phyloP scores from a whole-genome alignment of 2,888 invertebrate species.

The Tachina lurida region DNA sequence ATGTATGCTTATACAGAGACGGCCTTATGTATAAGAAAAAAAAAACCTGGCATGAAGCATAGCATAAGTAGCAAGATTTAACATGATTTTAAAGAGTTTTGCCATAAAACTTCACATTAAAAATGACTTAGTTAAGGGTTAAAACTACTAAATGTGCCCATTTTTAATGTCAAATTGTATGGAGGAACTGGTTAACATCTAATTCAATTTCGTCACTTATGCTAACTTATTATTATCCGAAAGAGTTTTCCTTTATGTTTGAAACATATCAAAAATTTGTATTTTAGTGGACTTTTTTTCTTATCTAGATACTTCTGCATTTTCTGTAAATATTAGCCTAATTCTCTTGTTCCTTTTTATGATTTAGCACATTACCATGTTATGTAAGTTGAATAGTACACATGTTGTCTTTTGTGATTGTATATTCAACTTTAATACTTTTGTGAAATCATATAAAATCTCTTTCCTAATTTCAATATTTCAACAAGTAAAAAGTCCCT shows the following conservation, averaged over 20 bases:
- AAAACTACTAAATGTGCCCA: too few species aligned
- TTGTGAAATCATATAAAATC: slow-evolving; percentile 37
- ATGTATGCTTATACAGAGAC: not conserved
- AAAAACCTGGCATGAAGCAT: too few species aligned
- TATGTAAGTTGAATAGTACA: slow-evolving; percentile 77
- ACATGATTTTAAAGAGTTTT: too few species aligned
- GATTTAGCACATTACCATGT: slow-evolving; percentile 46
- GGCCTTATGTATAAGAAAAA: too few species aligned
- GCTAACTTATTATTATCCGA: too few species aligned
- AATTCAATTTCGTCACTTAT: too few species aligned
- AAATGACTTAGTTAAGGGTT: too few species aligned
- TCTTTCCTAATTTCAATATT: not conserved
- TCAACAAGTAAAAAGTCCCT: slow-evolving; percentile 4
- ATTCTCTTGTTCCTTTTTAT: not conserved
- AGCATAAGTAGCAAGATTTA: too few species aligned
- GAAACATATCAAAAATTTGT: not conserved
- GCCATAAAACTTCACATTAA: too few species aligned
- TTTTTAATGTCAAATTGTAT: too few species aligned
- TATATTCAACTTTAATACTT: slow-evolving; percentile 74
- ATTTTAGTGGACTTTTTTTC: not conserved
- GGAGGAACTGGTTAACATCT: too few species aligned
- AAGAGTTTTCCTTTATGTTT: not conserved
- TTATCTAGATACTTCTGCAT: not conserved
- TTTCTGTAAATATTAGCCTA: slow-evolving; percentile 39
- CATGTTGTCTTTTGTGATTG: slow-evolving; percentile 81